phyloP scores from a whole-genome alignment of 2,113 vertebrate genomes.

The Indri indri region DNA sequence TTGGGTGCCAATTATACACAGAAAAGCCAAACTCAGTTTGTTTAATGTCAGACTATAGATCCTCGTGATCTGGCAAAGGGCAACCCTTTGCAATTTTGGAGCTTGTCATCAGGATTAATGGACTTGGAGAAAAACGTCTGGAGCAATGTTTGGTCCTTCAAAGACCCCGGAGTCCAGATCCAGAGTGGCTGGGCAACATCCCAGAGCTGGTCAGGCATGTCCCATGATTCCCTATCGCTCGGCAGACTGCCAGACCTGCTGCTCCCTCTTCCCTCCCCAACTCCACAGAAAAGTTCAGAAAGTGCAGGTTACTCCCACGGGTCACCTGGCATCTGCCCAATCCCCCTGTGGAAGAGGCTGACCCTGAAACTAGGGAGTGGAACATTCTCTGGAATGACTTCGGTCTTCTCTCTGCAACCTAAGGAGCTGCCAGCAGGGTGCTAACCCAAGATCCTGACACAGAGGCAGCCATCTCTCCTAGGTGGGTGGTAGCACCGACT shows the following conservation, averaged over 20 bases:
- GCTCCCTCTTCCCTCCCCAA: background rate
- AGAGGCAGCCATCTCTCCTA: background rate
- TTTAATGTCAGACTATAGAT: constrained; percentile 75
- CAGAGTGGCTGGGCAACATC: constrained; percentile 57
- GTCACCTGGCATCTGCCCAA: constrained; percentile 65
- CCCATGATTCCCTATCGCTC: constrained; percentile 40
- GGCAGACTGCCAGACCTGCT: constrained; percentile 32
- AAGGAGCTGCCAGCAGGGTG: background rate
- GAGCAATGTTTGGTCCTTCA: constrained; percentile 43
- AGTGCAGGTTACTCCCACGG: constrained; percentile 58
- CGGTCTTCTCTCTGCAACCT: background rate
- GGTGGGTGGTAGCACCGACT: background rate
- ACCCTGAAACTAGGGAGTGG: background rate
- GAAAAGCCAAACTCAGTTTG: constrained; percentile 67
- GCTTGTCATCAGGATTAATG: constrained; percentile 75
- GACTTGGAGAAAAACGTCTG: constrained; percentile 43
- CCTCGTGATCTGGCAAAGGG: constrained; percentile 70
- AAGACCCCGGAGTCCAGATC: constrained; percentile 49
- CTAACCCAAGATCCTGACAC: too few relatives aligned
- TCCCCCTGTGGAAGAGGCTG: background rate
- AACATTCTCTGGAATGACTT: background rate
- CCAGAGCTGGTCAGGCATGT: constrained; percentile 58
- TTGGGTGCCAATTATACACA: constrained; percentile 69
- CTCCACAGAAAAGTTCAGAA: constrained; percentile 53
- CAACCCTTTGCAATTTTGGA: constrained; percentile 56